A percentile compares a stretch with the other conserved stretches of the same genome.
Evolutionary conservation across 2,113 vertebrate genomes (phyloP).

Genomic region (Choloepus hoffmanni): DNA sequence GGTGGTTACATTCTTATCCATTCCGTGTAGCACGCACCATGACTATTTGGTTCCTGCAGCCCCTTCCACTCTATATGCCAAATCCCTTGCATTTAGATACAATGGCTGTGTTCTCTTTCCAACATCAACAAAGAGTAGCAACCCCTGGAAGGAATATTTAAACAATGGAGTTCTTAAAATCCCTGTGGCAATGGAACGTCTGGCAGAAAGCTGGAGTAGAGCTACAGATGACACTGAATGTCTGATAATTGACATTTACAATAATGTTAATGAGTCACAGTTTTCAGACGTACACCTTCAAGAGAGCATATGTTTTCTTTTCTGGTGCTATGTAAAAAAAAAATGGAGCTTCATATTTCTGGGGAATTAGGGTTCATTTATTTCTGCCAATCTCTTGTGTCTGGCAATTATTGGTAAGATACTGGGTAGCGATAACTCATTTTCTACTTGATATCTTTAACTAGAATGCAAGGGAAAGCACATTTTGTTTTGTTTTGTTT

Average conservation of each 20-base stretch:
- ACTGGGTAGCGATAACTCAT: neutral
- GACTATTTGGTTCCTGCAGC: neutral
- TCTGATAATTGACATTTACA: constrained; percentile 79
- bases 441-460: neutral
- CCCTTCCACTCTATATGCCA: neutral
- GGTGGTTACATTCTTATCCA: neutral
- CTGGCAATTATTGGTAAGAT: constrained; percentile 2
- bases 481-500: neutral
- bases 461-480: neutral
- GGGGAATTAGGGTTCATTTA: neutral
- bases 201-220: constrained; percentile 62
- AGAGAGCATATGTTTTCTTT: neutral
- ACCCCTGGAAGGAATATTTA: neutral
- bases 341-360: neutral
- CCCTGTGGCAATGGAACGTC: constrained; percentile 67
- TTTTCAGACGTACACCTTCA: constrained; percentile 5
- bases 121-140: neutral
- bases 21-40: too few species aligned
- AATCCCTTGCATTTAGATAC: neutral
- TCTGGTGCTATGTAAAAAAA: neutral
- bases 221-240: constrained; percentile 54
- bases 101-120: neutral
- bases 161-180: neutral
- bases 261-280: constrained; percentile 70
- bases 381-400: neutral